These are phyloP conservation scores for Choloepus didactylus DNA, from an alignment of 2,797 vertebrate species.

Conservation along the genomic window DNA sequence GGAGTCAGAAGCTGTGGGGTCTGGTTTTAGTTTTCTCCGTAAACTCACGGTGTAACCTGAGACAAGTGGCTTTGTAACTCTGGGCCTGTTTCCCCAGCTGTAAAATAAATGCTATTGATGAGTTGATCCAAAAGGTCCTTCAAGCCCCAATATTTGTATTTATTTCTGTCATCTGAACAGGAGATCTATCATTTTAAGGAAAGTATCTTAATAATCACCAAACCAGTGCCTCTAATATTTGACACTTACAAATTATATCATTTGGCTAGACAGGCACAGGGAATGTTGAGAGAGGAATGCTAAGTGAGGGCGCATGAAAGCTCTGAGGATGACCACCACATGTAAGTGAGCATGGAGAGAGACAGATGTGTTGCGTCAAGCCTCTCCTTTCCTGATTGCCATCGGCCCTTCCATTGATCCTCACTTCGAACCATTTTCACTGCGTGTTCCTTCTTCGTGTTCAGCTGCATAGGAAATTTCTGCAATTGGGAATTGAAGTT, in stretches of 20 bases:
- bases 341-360: neutral
- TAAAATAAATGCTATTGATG: neutral
- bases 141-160: neutral
- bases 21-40: neutral
- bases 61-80: neutral
- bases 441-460: neutral
- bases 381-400: neutral
- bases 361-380: neutral
- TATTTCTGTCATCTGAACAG: neutral
- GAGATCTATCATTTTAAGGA: neutral
- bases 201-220: constrained; percentile 6
- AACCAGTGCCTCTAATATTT: neutral
- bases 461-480: neutral
- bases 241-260: neutral
- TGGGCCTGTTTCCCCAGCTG: constrained; percentile 10
- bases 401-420: neutral
- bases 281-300: too few species aligned
- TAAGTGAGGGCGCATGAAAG: neutral
- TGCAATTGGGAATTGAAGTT: neutral
- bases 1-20: neutral
- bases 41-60: neutral
- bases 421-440: neutral
- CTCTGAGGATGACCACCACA: neutral
- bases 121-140: neutral
- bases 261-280: neutral